Evolutionary conservation across 1,140 invertebrate genomes (phyloP).

Genomic region (Drosophila pachea): DNA sequence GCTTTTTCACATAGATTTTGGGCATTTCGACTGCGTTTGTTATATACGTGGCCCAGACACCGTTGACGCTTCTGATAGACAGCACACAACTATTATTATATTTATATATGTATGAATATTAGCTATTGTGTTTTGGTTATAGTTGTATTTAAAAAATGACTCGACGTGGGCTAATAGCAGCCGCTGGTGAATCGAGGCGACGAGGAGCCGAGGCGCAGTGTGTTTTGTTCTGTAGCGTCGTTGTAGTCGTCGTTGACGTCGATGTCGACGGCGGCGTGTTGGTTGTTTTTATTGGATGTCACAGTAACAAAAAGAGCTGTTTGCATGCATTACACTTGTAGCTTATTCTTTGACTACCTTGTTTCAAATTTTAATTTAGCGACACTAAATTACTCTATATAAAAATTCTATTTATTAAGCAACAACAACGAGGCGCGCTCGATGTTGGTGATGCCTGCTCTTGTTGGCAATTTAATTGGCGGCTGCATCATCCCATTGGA

Average conservation of each 20-base stretch:
- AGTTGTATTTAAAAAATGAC: neutral
- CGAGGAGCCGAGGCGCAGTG: conserved; percentile 6
- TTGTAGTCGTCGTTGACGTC: too few relatives aligned
- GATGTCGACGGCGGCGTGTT: too few relatives aligned
- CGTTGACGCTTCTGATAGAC: conserved; percentile 3
- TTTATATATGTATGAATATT: neutral
- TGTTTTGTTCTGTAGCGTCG: conserved; percentile 30
- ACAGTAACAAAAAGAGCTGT: conserved; percentile 42
- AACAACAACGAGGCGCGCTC: conserved; percentile 42
- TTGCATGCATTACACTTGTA: conserved; percentile 50
- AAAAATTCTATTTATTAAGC: conserved; percentile 40
- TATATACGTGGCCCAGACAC: conserved; percentile 39
- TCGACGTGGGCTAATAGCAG: conserved; percentile 10
- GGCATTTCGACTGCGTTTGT: conserved; percentile 63
- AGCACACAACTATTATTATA: conserved; percentile 15
- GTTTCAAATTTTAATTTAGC: conserved; percentile 36
- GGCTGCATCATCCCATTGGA: conserved; percentile 41
- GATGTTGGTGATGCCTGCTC: conserved; percentile 40
- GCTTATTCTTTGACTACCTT: conserved; percentile 19
- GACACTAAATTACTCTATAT: conserved; percentile 16
- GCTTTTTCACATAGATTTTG: conserved; percentile 78
- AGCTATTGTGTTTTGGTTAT: conserved; percentile 3
- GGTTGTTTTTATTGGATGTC: conserved; percentile 28
- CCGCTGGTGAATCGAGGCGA: conserved; percentile 4
- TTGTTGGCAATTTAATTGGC: conserved; percentile 38